Base-by-base conservation (phyloP, 64 coral and sea anemone genomes). In the Anthopleura sola region DNA sequence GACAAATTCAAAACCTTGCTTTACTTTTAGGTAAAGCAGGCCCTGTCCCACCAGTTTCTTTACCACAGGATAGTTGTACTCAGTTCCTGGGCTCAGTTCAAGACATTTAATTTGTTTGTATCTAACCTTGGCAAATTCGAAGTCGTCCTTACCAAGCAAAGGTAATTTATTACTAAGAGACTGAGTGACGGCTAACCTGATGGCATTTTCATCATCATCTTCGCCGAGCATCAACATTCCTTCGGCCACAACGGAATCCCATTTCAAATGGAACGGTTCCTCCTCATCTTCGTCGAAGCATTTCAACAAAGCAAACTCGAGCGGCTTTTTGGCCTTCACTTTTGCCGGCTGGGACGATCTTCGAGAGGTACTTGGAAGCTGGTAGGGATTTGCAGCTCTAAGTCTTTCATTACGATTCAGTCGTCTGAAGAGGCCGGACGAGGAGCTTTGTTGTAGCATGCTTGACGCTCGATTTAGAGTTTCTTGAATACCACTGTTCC, bases 41-140 rank as follows among this genome's bases (percentile, higher is more conserved):
- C 92, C 92, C 69, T 94, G 92, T 28, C 92, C 87, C 19, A 26
- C 75, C 79, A 94, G 81, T 49, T 90, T 94, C 85, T 94, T 58
- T 74, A 60, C 57, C 23, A 60, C 57, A 60, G 57, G 57, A 24
- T n/a, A 60, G 23, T n/a, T 60, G 3, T 60, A 60, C 21, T 60
- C 57, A 60, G 57, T 60, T 60, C 23, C 57, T 2, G 57, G 57
- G 57, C 57, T 60, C 0, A 60, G 57, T 60, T 24, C 57, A 60
- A 60, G 57, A n/a, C 57, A n/a, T 24, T 60, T 60, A 60, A 60
- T 60, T 60, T 60, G 57, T 60, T 60, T 60, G 57, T 60, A 60
- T 60, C 57, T 60, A 69, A 69, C 29, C 26, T 32, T 69, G 64
- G 29, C 28, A 69, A 69, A 69, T 69, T 69, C n/a, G 7, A 69